phyloP scores from a whole-genome alignment of 2,113 vertebrate genomes.

The Microcebus murinus region DNA sequence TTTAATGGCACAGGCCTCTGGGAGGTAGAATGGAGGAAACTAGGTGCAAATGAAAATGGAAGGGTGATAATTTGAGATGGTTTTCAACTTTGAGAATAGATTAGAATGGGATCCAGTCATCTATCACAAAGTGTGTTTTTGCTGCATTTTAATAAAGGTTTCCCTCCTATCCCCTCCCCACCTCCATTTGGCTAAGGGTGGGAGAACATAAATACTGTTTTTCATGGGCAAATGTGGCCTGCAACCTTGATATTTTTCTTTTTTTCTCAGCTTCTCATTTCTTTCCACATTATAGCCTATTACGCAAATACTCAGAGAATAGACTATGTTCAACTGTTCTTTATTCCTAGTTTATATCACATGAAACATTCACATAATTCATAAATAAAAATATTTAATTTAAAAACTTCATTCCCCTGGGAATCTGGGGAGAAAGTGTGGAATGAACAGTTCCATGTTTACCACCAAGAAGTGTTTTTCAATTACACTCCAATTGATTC shows the following conservation, averaged over 20 bases:
- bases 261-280: not conserved
- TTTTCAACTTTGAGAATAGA: slow-evolving; percentile 25
- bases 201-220: not conserved
- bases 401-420: not conserved
- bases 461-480: not conserved
- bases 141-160: not conserved
- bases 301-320: not conserved
- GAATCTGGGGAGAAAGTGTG: not conserved
- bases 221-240: not conserved
- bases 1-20: not conserved
- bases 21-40: not conserved
- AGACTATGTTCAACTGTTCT: not conserved
- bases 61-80: slow-evolving; percentile 52
- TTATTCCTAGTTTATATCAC: not conserved
- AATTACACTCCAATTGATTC: not conserved
- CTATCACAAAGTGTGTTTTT: not conserved
- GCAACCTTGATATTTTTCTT: not conserved
- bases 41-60: slow-evolving; percentile 61
- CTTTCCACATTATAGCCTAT: not conserved
- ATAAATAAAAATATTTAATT: not conserved
- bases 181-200: not conserved
- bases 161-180: not conserved
- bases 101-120: not conserved
- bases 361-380: not conserved
- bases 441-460: not conserved